Conservation (phyloP, 2,888 invertebrate genomes). For the Minunthozetes semirufus region DNA sequence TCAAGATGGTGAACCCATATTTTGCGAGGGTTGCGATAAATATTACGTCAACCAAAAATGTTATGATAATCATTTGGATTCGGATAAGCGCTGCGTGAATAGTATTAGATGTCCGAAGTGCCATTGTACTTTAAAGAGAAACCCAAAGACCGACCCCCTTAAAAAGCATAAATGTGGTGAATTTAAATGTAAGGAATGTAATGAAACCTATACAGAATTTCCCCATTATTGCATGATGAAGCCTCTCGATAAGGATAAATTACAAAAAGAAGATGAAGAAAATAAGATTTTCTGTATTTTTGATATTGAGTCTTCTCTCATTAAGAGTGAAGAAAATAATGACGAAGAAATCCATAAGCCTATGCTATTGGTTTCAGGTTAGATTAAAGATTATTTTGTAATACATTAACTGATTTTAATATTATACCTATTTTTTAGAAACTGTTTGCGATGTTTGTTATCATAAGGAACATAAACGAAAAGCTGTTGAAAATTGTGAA, state of each 20-base stretch:
- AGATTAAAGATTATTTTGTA: too few relatives aligned
- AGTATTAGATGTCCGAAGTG: neutral
- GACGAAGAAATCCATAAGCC: neutral
- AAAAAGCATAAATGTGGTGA: neutral
- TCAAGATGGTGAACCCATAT: neutral
- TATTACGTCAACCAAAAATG: neutral
- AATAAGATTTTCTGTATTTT: neutral
- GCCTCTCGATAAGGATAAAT: neutral
- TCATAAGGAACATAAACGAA: neutral
- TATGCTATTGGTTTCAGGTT: neutral
- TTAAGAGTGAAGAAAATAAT: neutral
- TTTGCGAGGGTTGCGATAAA: neutral
- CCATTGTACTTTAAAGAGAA: neutral
- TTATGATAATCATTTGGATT: neutral
- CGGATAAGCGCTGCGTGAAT: neutral
- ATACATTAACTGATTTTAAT: neutral
- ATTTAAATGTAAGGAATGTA: neutral
- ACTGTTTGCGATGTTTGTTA: constrained; percentile 1
- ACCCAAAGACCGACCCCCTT: neutral
- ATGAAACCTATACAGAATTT: neutral
- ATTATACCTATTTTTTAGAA: neutral
- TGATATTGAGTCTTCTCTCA: neutral
- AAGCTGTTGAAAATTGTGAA: neutral
- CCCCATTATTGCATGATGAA: neutral
- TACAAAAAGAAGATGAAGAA: neutral